Percentiles rank a stretch among this genome's conserved stretches.
Conservation (phyloP, 2,888 invertebrate species). For the Carterocephalus palaemon region DNA sequence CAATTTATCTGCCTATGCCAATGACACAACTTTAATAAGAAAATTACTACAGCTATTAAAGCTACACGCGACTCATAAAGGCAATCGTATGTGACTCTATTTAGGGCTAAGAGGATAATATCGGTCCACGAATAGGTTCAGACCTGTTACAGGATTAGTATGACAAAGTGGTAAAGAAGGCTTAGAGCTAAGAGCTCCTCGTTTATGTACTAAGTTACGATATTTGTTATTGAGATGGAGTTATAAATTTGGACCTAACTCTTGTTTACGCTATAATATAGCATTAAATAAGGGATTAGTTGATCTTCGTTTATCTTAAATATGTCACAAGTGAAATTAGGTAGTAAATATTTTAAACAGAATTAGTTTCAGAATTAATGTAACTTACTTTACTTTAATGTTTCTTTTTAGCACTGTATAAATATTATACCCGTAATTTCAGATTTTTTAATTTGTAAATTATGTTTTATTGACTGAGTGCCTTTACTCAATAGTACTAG, state of each 20-base stretch:
- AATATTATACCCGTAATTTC: too few species aligned
- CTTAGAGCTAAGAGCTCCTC: constrained; percentile 10
- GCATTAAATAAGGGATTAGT: not conserved
- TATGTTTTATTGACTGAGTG: too few species aligned
- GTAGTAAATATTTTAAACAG: too few species aligned
- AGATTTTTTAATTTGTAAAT: too few species aligned
- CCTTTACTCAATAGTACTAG: too few species aligned
- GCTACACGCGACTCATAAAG: constrained; percentile 7
- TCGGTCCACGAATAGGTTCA: constrained; percentile 20
- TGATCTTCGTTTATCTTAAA: not conserved
- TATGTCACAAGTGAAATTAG: too few species aligned
- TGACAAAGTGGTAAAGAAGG: constrained; percentile 22
- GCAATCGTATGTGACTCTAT: constrained; percentile 17
- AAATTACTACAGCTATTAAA: constrained; percentile 11
- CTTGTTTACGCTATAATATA: constrained; percentile 14
- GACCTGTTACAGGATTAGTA: constrained; percentile 24
- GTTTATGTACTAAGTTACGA: constrained; percentile 17
- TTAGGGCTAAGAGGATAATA: constrained; percentile 22
- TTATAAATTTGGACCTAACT: constrained; percentile 17
- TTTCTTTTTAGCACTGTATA: too few species aligned
- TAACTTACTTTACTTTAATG: too few species aligned
- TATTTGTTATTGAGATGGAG: constrained; percentile 15
- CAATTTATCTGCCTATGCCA: too few species aligned
- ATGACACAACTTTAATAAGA: not conserved
- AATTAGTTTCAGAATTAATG: too few species aligned